Evolutionary conservation across 1,140 invertebrate species (phyloP).

Genomic region (Antheraea pernyi): DNA sequence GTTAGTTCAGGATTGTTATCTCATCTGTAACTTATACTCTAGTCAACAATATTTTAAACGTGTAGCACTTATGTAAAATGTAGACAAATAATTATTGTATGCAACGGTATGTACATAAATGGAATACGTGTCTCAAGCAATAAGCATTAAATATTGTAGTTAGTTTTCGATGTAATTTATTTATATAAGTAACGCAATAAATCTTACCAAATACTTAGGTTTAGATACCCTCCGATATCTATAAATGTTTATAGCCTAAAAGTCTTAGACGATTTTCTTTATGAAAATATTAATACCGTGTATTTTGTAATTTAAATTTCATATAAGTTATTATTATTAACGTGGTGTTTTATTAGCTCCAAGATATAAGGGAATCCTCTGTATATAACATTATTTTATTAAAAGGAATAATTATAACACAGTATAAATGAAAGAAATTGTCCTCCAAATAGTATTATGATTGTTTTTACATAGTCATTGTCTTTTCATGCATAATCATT

Average conservation of each 20-base stretch:
- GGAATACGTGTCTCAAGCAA: slow-evolving; percentile 70
- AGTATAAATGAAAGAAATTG: too few relatives aligned
- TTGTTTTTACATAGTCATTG: too few relatives aligned
- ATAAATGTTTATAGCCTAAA: background rate
- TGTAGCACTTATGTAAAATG: background rate
- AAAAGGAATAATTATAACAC: too few relatives aligned
- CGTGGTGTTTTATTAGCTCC: background rate
- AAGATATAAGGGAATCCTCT: background rate
- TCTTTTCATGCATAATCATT: too few relatives aligned
- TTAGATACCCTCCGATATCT: background rate
- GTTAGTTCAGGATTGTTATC: background rate
- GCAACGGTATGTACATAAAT: slow-evolving; percentile 4
- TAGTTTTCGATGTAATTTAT: slow-evolving; percentile 12
- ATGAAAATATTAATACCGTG: background rate
- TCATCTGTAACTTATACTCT: background rate
- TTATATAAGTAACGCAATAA: slow-evolving; percentile 17
- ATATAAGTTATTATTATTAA: background rate
- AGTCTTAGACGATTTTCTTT: background rate
- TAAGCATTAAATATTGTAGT: slow-evolving; percentile 36
- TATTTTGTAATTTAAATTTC: slow-evolving; percentile 7
- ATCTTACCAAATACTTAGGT: slow-evolving; percentile 18
- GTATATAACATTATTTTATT: background rate
- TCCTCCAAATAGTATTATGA: too few relatives aligned
- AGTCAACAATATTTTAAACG: background rate
- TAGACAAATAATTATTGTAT: background rate